Base-by-base conservation (phyloP, 2,797 vertebrate species). In the Melanotaenia nigrans region DNA sequence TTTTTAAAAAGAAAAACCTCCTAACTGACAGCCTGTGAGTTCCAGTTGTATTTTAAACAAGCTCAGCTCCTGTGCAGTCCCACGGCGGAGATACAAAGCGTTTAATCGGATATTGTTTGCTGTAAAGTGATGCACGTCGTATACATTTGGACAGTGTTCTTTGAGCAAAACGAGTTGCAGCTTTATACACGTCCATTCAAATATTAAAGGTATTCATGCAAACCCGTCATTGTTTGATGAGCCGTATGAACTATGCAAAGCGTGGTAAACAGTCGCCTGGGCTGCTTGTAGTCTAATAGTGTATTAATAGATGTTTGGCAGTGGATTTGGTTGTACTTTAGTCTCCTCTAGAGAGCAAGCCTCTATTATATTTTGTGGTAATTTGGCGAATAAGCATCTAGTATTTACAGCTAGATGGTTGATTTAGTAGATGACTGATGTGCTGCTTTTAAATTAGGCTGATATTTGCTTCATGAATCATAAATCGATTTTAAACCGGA, bases 121-220 rank as follows among this genome's bases (percentile, higher is more conserved):
- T 78, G 53, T 60, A 51, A 59, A 65, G 16, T 56, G 65, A 81
- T 75, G 64, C 54, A 47, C 30, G 63, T 30, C 54, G 68, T n/a
- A 71, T 67, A 68, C 77, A 12, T 68, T 69, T 67, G 4, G 12
- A 62, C 64, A 55, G 40, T 72, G 56, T 30, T 30, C 30, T 59
- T 66, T 51, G 51, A 47, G 61, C 42, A 57, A 30, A 73, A 54
- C 45, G 65, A 47, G 36, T 18, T 61, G 59, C 59, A 71, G 71
- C 33, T 76, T 54, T 22, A 11, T 8, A 10, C 38, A 0, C 24
- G 54, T 68, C 70, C 55, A 35, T 71, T 61, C 30, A 24, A 12
- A 45, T 45, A 28, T 16, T n/a, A 36, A 61, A 40, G 30, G 36
- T 38, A 24, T 74, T 25, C 25, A 5, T 20, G 30, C 57, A 36